phyloP scores from a whole-genome alignment of 2,888 invertebrate genomes.

The Artemia sinica region DNA sequence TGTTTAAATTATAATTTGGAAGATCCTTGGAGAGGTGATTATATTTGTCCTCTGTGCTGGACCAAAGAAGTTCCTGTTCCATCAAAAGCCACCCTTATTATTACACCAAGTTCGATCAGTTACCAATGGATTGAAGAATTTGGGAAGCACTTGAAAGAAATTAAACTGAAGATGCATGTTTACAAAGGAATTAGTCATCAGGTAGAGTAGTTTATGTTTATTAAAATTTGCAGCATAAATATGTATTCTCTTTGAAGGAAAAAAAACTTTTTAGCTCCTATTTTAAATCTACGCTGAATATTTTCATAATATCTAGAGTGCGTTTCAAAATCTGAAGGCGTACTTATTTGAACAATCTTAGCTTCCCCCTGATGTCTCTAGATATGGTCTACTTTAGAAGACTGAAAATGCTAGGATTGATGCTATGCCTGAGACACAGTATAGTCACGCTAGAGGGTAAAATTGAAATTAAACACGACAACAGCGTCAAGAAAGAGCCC shows the following conservation, averaged over 20 bases:
- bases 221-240: background rate
- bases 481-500: no score
- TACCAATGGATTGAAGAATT: conserved; percentile 57
- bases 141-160: conserved; percentile 39
- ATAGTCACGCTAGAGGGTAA: no score
- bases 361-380: no score
- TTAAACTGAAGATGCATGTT: conserved; percentile 36
- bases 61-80: conserved; percentile 35
- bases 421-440: no score
- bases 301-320: no score
- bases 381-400: no score
- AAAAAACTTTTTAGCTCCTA: conserved; percentile 16
- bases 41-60: conserved; percentile 51
- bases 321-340: no score
- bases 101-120: conserved; percentile 47
- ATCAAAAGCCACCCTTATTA: conserved; percentile 49
- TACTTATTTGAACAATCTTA: no score
- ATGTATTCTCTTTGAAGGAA: background rate
- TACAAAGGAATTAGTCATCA: conserved; percentile 32
- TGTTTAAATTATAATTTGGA: conserved; percentile 40
- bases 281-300: conserved; percentile 8
- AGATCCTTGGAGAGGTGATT: conserved; percentile 31
- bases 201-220: background rate
- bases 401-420: no score
- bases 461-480: no score